These are phyloP conservation scores for Dynastes hyllus DNA, from an alignment of 2,888 invertebrate genomes.

Conservation along the genomic window DNA sequence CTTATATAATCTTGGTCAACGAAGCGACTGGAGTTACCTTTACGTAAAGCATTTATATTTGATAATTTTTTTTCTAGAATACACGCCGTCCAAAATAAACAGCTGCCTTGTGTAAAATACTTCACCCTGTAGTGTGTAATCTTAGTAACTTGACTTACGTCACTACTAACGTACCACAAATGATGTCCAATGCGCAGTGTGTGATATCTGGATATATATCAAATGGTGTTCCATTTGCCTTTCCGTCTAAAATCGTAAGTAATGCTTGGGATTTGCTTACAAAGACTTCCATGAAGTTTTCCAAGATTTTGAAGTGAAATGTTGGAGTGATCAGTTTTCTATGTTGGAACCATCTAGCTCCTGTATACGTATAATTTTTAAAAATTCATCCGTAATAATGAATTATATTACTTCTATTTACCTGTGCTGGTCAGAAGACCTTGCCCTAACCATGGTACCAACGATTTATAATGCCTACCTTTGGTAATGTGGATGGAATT, in stretches of 20 bases:
- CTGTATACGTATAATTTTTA: constrained; percentile 47
- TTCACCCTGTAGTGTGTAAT: too few relatives aligned
- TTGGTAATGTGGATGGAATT: constrained; percentile 37
- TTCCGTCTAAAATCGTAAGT: constrained; percentile 54
- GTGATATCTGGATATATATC: constrained; percentile 63
- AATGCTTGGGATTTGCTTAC: constrained; percentile 60
- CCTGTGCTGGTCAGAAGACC: constrained; percentile 40
- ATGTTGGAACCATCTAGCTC: constrained; percentile 61
- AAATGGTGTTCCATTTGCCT: constrained; percentile 61
- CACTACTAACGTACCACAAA: constrained; percentile 61
- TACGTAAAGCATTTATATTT: too few relatives aligned
- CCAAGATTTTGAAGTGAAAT: constrained; percentile 65
- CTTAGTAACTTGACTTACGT: not conserved
- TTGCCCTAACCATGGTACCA: constrained; percentile 43
- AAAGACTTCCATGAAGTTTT: constrained; percentile 62
- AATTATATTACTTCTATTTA: not conserved
- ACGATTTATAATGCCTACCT: constrained; percentile 19
- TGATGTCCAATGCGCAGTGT: constrained; percentile 64
- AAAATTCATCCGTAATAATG: not conserved
- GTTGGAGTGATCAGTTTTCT: constrained; percentile 63
- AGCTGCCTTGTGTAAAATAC: too few relatives aligned
- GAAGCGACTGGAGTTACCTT: too few relatives aligned
- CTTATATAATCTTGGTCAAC: too few relatives aligned
- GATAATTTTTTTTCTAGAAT: too few relatives aligned
- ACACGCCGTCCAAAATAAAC: too few relatives aligned